These are phyloP conservation scores for Samia ricini DNA, from an alignment of 1,140 invertebrate species.

Conservation along the genomic window DNA sequence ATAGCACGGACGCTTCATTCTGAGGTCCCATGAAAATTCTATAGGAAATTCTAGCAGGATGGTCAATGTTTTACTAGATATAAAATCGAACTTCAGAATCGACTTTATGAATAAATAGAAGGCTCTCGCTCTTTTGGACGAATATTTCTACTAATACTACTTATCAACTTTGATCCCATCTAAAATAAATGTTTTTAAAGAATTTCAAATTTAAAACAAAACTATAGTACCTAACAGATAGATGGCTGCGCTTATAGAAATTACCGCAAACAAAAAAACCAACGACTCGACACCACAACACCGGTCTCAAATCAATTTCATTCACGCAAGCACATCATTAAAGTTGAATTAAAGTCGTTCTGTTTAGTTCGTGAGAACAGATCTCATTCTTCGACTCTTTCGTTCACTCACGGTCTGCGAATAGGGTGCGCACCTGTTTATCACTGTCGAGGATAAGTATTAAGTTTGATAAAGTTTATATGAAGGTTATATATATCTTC, in stretches of 20 bases:
- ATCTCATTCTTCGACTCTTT: conserved; percentile 39
- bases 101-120: too few relatives aligned
- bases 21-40: too few relatives aligned
- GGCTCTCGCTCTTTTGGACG: too few relatives aligned
- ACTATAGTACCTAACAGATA: background rate
- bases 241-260: background rate
- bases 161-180: too few relatives aligned
- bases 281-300: conserved; percentile 46
- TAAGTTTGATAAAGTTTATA: background rate
- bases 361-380: conserved; percentile 63
- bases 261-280: conserved; percentile 9
- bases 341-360: conserved; percentile 65
- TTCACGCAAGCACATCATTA: conserved; percentile 72
- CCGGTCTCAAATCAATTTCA: conserved; percentile 68
- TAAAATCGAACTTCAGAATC: too few relatives aligned
- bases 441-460: conserved; percentile 20
- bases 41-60: too few relatives aligned
- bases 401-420: conserved; percentile 44
- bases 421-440: conserved; percentile 32
- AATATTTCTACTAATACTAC: too few relatives aligned
- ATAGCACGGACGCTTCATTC: too few relatives aligned
- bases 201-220: too few relatives aligned
- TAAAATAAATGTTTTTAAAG: too few relatives aligned
- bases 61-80: too few relatives aligned
- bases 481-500: background rate